phyloP scores from a whole-genome alignment of 2,797 vertebrate genomes.

The Tragelaphus oryx region DNA sequence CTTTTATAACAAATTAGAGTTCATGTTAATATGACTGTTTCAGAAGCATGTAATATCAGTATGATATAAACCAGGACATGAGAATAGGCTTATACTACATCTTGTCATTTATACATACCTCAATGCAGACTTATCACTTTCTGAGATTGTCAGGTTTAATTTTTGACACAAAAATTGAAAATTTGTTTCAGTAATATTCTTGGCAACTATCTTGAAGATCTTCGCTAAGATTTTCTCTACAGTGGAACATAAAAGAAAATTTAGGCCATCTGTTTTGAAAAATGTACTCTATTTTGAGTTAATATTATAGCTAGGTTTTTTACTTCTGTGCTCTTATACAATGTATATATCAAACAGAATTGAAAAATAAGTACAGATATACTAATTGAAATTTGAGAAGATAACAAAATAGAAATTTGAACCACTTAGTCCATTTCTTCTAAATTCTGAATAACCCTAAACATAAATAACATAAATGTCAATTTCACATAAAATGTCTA shows the following conservation, averaged over 20 bases:
- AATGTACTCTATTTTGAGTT: conserved; percentile 19
- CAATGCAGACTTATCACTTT: background rate
- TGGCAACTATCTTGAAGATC: conserved; percentile 73
- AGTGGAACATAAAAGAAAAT: conserved; percentile 61
- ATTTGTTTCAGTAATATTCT: conserved; percentile 61
- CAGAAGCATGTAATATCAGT: background rate
- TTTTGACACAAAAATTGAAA: conserved; percentile 79
- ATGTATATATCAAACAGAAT: conserved; percentile 13
- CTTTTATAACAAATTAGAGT: background rate
- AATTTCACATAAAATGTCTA: background rate
- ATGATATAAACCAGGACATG: background rate
- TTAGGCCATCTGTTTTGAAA: conserved; percentile 27
- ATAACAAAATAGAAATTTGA: background rate
- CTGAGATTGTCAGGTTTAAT: conserved; percentile 55
- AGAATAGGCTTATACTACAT: background rate
- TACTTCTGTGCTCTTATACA: conserved; percentile 5
- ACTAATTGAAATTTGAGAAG: conserved; percentile 4
- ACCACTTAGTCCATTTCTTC: background rate
- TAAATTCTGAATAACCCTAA: conserved; percentile 25
- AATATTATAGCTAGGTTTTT: conserved; percentile 9
- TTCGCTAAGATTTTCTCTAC: conserved; percentile 79
- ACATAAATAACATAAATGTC: background rate
- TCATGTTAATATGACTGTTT: conserved; percentile 4
- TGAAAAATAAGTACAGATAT: background rate
- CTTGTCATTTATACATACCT: conserved; percentile 55